phyloP scores from a whole-genome alignment of 2,113 vertebrate species.

The Austrofundulus limnaeus region DNA sequence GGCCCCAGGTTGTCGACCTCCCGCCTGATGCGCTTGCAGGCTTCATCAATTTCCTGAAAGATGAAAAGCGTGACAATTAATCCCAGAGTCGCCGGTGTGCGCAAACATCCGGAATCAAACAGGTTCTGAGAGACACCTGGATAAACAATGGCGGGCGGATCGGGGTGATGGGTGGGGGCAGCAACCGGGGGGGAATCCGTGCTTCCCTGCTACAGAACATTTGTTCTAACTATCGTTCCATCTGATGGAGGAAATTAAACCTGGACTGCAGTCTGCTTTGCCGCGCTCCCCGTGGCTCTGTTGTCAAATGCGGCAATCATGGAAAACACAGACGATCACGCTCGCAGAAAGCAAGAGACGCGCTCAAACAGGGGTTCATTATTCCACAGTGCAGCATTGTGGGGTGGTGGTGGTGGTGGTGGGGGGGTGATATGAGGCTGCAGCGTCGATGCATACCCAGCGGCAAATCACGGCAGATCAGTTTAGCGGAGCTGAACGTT shows the following conservation, averaged over 20 bases:
- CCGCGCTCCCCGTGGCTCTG: constrained; percentile 75
- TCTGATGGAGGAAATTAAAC: constrained; percentile 79
- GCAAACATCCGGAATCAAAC: constrained; percentile 36
- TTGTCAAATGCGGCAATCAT: constrained; percentile 77
- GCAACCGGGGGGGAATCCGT: constrained; percentile 48
- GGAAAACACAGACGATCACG: constrained; percentile 57
- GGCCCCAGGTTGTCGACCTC: constrained; percentile 95
- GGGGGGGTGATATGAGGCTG: constrained; percentile 76
- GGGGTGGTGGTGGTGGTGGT: constrained; percentile 66
- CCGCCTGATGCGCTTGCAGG: constrained; percentile 96
- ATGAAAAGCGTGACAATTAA: constrained; percentile 35
- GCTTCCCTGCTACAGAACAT: constrained; percentile 70
- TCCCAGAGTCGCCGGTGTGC: constrained; percentile 20
- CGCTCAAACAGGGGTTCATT: constrained; percentile 72
- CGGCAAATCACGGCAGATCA: constrained; percentile 78
- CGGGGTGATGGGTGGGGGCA: constrained; percentile 10
- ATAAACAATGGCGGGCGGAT: constrained; percentile 46
- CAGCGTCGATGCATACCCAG: constrained; percentile 76
- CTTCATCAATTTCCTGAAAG: constrained; percentile 95
- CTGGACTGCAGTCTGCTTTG: constrained; percentile 71
- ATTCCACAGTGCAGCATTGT: constrained; percentile 75
- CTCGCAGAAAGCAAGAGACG: constrained; percentile 31
- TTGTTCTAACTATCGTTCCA: constrained; percentile 75
- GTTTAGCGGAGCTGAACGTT: constrained; percentile 77
- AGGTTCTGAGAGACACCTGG: constrained; percentile 45